Conservation (phyloP, 1,140 invertebrate species). For the Pseudachorutes palmiensis region DNA sequence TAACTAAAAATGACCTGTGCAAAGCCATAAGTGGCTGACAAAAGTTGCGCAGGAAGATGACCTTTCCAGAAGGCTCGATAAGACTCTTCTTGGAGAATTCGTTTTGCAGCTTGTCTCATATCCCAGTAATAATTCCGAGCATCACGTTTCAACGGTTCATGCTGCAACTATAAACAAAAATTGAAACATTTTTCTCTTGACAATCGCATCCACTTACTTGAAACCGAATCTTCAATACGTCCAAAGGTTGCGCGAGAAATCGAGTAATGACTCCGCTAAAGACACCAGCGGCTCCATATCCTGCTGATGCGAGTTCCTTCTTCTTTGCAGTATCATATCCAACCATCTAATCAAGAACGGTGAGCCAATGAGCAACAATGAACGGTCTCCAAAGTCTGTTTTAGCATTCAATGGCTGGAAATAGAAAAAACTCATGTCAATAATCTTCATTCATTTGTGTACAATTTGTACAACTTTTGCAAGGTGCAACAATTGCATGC, state of each 20-base stretch:
- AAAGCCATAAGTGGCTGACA: conserved; percentile 82
- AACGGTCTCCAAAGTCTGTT: too few species aligned
- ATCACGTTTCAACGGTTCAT: conserved; percentile 67
- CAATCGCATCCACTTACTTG: conserved; percentile 50
- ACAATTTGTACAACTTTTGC: too few species aligned
- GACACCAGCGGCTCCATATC: conserved; percentile 61
- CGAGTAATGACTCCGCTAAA: conserved; percentile 72
- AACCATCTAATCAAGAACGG: too few species aligned
- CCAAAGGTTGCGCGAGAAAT: conserved; percentile 73
- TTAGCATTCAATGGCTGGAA: too few species aligned
- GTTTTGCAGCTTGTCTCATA: conserved; percentile 61
- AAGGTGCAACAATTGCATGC: too few species aligned
- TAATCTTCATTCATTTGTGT: too few species aligned
- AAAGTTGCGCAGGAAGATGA: conserved; percentile 80
- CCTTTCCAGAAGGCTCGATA: conserved; percentile 83
- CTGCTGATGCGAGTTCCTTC: background rate
- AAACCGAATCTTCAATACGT: conserved; percentile 94
- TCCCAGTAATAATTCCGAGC: conserved; percentile 71
- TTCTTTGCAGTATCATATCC: background rate
- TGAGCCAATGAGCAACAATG: too few species aligned
- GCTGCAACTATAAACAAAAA: conserved; percentile 62
- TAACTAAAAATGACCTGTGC: conserved; percentile 53
- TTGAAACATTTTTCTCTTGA: conserved; percentile 13
- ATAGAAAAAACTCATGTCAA: too few species aligned
- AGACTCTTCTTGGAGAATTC: conserved; percentile 79